A percentile compares a stretch with the other conserved stretches of the same genome.
phyloP scores from a whole-genome alignment of 2,113 vertebrate species.

The Hoplias malabaricus region DNA sequence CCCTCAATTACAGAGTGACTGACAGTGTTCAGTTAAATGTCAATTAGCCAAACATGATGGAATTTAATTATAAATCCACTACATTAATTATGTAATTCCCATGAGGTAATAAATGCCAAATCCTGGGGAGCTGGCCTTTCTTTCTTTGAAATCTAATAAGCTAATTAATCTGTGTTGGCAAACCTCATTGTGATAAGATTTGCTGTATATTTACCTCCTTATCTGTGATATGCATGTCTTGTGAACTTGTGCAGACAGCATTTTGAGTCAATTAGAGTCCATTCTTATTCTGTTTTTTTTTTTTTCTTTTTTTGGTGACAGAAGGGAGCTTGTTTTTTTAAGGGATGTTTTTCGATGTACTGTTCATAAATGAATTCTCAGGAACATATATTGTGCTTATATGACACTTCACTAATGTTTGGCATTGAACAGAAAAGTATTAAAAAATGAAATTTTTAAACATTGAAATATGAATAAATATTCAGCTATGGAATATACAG shows the following conservation, averaged over 20 bases:
- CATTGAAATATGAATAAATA: background rate
- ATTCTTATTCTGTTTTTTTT: too few relatives aligned
- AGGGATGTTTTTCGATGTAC: background rate
- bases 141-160: conserved; percentile 3
- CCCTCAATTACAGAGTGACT: background rate
- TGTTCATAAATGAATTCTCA: background rate
- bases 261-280: background rate
- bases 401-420: too few relatives aligned
- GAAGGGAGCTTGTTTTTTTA: background rate
- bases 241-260: background rate
- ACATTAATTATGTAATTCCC: conserved; percentile 23
- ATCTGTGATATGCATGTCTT: background rate
- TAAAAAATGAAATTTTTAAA: background rate
- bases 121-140: conserved; percentile 1
- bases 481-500: background rate
- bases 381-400: too few relatives aligned
- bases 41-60: conserved; percentile 21
- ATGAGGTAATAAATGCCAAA: conserved; percentile 6
- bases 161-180: conserved; percentile 8
- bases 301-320: background rate
- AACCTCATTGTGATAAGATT: background rate
- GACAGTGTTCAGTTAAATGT: conserved; percentile 9
- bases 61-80: conserved; percentile 11
- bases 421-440: background rate
- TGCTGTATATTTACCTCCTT: background rate